Conservation (phyloP, 2,113 vertebrate genomes). For the Arvicanthis niloticus region DNA sequence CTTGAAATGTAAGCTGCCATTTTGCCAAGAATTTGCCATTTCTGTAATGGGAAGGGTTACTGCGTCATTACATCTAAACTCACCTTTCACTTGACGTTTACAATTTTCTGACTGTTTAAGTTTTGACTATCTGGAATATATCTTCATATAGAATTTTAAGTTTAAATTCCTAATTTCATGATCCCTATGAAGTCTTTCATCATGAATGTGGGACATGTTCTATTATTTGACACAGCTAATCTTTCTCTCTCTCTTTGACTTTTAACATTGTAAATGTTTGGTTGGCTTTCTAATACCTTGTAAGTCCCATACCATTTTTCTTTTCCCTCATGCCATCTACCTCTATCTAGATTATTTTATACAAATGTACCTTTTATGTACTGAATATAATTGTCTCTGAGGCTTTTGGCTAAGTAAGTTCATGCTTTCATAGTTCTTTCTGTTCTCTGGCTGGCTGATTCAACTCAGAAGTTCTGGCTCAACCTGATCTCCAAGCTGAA, state of each 20-base stretch:
- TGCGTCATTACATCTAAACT: neutral
- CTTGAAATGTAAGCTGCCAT: neutral
- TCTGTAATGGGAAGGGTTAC: neutral
- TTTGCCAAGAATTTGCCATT: neutral
- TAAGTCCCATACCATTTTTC: too few species aligned
- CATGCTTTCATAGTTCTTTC: too few species aligned
- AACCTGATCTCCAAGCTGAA: too few species aligned
- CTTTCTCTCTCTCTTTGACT: rapidly evolving
- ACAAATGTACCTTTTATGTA: too few species aligned
- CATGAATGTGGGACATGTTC: neutral
- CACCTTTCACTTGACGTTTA: neutral
- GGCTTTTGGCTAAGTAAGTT: too few species aligned
- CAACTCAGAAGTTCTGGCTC: too few species aligned
- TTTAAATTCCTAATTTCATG: neutral
- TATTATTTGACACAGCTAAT: neutral
- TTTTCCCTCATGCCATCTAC: neutral
- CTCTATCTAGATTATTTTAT: neutral
- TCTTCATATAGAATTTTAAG: neutral
- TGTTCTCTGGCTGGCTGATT: too few species aligned
- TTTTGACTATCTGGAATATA: neutral
- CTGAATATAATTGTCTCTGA: too few species aligned
- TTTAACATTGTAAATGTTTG: too few species aligned
- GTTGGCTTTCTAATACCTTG: neutral
- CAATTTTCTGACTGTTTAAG: neutral
- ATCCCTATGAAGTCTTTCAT: neutral